Base-by-base conservation (phyloP, 2,797 vertebrate species). In the Limnodromus scolopaceus region DNA sequence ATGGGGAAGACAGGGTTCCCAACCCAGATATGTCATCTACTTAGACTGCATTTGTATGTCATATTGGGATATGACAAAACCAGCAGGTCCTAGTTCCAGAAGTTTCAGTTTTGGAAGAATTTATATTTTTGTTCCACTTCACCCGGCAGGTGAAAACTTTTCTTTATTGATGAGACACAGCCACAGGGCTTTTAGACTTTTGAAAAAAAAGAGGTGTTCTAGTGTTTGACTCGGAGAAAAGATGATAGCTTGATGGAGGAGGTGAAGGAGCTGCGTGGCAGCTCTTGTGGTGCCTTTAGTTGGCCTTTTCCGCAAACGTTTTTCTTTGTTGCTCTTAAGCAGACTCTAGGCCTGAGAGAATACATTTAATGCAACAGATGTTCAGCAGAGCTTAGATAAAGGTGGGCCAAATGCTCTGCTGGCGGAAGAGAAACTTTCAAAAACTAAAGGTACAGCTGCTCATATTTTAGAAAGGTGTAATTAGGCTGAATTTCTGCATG, bases 111-210 rank as follows among this genome's bases (percentile, higher is more conserved):
- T 80, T 34, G 34, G n/a, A 63, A 57, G 51, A 36, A 28, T 19
- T 34, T 12, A 1, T 68, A 3, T 23, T 48, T 68, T 69, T 54
- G 49, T 43, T 63, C 14, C 8, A 3, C 28, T 70, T 60, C n/a
- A 17, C 14, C 5, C 3, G 2, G 4, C 5, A 22, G n/a, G 11
- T 30, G 24, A 43, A 28, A 71, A 70, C 48, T 80, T 75, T 54
- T 74, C 18, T 32, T 53, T 30, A 6, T 51, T 13, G 19, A 19
- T 38, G n/a, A 34, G 23, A 27, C 3, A 4, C 25, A 78, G 19
- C 30, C 7, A 7, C 1, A 0, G 19, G 20, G 25, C 36, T 70
- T 34, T 1, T 2, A 72, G 28, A 25, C 10, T 0, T 57, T 51
- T 45, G 34, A 13, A n/a, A 71, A n/a, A 71, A 49, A 45, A 51